A percentile compares a stretch with the other conserved stretches of the same genome.
These are phyloP conservation scores for Xerus inauris DNA, from an alignment of 2,113 vertebrate species.

Conservation along the genomic window DNA sequence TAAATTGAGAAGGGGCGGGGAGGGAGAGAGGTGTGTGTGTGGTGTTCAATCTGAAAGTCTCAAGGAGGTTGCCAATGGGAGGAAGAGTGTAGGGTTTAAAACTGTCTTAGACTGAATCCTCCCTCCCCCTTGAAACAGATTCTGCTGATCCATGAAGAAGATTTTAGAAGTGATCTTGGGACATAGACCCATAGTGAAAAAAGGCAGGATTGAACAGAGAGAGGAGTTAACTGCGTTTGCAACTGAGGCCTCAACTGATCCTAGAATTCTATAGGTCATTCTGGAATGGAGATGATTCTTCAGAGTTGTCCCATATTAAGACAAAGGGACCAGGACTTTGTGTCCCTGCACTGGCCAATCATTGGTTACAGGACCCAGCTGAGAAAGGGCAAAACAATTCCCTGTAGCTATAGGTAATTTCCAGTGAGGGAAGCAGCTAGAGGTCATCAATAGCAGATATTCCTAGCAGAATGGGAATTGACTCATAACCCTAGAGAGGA, in stretches of 20 bases:
- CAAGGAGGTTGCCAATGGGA: not conserved
- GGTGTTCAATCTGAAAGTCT: not conserved
- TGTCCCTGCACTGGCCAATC: not conserved
- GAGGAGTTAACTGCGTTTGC: not conserved
- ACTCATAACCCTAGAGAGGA: not conserved
- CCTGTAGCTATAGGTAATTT: not conserved
- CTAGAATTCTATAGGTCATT: not conserved
- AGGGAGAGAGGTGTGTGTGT: rapidly evolving
- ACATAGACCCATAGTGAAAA: not conserved
- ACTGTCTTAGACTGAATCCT: not conserved
- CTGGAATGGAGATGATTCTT: not conserved
- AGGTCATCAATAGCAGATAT: not conserved
- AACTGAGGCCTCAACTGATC: not conserved
- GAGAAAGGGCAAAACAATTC: not conserved
- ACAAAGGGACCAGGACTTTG: not conserved
- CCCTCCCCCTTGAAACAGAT: not conserved
- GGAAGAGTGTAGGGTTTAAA: not conserved
- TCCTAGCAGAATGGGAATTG: not conserved
- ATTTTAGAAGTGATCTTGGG: not conserved
- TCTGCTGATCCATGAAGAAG: too few relatives aligned
- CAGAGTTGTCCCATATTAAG: not conserved
- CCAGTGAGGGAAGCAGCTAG: not conserved
- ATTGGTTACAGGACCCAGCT: not conserved
- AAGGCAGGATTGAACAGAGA: not conserved
- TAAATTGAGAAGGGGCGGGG: not conserved